Conservation (phyloP, 2,797 vertebrate species). For the Pangasius larnaudii region DNA sequence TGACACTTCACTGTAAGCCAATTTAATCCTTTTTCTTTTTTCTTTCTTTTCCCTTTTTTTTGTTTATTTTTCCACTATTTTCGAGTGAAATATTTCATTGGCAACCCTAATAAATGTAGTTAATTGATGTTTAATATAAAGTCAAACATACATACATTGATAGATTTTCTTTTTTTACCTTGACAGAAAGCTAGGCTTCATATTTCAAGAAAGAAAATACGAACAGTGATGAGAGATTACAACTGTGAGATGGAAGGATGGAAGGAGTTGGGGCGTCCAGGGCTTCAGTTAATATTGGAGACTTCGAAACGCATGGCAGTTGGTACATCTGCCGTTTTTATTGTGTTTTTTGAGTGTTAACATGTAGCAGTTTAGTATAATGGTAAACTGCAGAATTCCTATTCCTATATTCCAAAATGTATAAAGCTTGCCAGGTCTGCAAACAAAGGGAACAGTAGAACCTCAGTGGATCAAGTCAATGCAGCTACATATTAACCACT, state of each 20-base stretch:
- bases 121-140: background rate
- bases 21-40: too few relatives aligned
- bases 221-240: background rate
- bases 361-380: too few relatives aligned
- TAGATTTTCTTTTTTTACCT: too few relatives aligned
- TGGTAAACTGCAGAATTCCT: too few relatives aligned
- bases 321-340: too few relatives aligned
- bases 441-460: background rate
- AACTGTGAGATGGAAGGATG: background rate
- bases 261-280: background rate
- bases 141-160: background rate
- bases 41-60: too few relatives aligned
- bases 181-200: background rate
- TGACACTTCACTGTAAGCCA: background rate
- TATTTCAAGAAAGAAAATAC: background rate
- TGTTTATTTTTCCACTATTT: too few relatives aligned
- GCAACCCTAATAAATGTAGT: background rate
- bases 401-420: too few relatives aligned
- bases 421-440: background rate
- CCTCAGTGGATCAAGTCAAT: background rate
- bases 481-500: background rate
- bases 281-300: too few relatives aligned
- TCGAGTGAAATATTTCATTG: background rate
- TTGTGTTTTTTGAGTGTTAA: too few relatives aligned
- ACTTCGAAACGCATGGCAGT: too few relatives aligned